Percentiles rank a stretch among this genome's conserved stretches.
phyloP scores from a whole-genome alignment of 1,140 invertebrate genomes.

The Heterodera carotae region DNA sequence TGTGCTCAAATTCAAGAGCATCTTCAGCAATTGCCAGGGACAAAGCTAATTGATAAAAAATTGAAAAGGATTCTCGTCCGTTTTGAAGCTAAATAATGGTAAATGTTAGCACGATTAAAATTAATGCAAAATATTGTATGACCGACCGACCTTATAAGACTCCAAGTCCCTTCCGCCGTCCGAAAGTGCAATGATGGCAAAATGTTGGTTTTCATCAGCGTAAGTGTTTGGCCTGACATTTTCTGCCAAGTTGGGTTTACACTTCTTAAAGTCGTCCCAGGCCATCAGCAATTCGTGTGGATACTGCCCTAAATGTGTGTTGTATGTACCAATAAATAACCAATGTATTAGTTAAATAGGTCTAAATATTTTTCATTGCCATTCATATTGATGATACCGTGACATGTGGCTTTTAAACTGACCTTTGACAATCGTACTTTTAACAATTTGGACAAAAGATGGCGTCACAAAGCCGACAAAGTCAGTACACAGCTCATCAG shows the following conservation, averaged over 20 bases:
- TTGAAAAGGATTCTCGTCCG: slow-evolving; percentile 34
- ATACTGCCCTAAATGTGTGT: slow-evolving; percentile 27
- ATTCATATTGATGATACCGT: too few species aligned
- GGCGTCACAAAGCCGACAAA: slow-evolving; percentile 16
- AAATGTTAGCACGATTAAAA: too few species aligned
- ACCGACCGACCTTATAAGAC: slow-evolving; percentile 3
- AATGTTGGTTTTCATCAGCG: background rate
- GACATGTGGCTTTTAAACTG: too few species aligned
- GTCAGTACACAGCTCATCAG: background rate
- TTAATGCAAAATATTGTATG: background rate
- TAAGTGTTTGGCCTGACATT: slow-evolving; percentile 27
- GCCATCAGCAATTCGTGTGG: slow-evolving; percentile 11
- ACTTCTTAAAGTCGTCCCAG: slow-evolving; percentile 25
- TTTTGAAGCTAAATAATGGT: slow-evolving; percentile 21
- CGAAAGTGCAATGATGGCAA: slow-evolving; percentile 10
- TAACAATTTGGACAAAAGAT: slow-evolving; percentile 18
- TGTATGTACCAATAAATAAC: too few species aligned
- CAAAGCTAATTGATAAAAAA: slow-evolving; percentile 38
- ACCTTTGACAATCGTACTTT: slow-evolving; percentile 28
- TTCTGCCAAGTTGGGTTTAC: slow-evolving; percentile 16
- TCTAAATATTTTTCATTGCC: too few species aligned
- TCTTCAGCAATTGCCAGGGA: slow-evolving; percentile 31
- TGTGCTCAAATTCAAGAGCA: slow-evolving; percentile 33
- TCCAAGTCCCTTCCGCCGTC: slow-evolving; percentile 33
- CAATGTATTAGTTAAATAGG: too few species aligned